These are phyloP conservation scores for Myopa testacea DNA, from an alignment of 2,888 invertebrate genomes.

Conservation along the genomic window DNA sequence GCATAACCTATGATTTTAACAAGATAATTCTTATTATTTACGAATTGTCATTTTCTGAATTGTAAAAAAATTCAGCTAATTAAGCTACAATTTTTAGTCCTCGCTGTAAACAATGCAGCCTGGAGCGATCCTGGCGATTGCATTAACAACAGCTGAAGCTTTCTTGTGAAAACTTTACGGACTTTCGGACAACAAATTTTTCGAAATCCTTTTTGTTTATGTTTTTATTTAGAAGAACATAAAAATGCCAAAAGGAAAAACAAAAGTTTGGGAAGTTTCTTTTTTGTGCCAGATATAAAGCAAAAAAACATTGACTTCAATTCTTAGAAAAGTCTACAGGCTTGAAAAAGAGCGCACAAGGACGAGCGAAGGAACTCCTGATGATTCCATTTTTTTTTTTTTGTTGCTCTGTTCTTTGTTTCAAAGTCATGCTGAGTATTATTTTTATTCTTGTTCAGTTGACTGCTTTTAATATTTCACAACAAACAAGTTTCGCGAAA, in stretches of 20 bases:
- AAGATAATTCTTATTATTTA: too few relatives aligned
- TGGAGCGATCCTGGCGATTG: slow-evolving; percentile 13
- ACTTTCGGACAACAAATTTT: slow-evolving; percentile 3
- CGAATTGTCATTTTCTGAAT: too few relatives aligned
- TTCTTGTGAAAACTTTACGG: slow-evolving; percentile 7
- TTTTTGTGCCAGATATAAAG: neutral
- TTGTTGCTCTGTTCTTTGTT: neutral
- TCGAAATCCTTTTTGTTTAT: neutral
- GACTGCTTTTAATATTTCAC: too few relatives aligned
- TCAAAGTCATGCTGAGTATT: neutral
- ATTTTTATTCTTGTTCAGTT: too few relatives aligned
- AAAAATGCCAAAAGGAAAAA: neutral
- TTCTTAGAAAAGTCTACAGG: neutral
- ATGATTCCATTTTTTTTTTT: neutral
- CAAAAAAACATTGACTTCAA: neutral
- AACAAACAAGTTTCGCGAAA: too few relatives aligned
- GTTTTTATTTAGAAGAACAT: neutral
- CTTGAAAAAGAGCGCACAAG: neutral
- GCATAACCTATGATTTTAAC: too few relatives aligned
- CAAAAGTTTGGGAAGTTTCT: neutral
- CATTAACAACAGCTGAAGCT: neutral
- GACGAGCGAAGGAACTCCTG: neutral
- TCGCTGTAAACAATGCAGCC: neutral
- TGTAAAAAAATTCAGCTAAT: neutral
- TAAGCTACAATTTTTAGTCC: neutral